A percentile compares a stretch with the other conserved stretches of the same genome.
These are phyloP conservation scores for Eurytoma californica DNA, from an alignment of 2,888 invertebrate genomes.

Conservation along the genomic window DNA sequence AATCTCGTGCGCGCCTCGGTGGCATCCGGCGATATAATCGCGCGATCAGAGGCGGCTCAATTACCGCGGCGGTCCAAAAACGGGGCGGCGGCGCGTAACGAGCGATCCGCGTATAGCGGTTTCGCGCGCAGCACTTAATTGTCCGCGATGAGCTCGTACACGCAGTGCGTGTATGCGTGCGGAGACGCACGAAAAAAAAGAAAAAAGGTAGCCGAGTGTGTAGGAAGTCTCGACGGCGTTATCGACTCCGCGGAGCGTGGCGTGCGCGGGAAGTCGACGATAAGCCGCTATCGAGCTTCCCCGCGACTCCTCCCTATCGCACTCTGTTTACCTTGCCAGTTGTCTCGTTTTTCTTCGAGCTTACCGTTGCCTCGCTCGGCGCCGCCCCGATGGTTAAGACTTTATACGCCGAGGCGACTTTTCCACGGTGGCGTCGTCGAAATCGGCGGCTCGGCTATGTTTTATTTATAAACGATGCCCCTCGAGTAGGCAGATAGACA, in stretches of 20 bases:
- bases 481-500: too few species aligned
- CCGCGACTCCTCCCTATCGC: constrained; percentile 5
- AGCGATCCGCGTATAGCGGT: constrained; percentile 55
- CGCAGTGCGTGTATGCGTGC: not conserved
- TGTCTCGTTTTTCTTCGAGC: not conserved
- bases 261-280: constrained; percentile 27
- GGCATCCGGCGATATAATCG: not conserved
- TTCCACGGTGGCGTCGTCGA: too few species aligned
- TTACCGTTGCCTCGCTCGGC: too few species aligned
- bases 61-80: not conserved
- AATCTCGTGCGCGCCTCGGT: not conserved
- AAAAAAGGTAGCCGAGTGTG: not conserved
- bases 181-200: not conserved
- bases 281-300: constrained; percentile 25
- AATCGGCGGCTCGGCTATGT: too few species aligned
- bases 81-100: constrained; percentile 31
- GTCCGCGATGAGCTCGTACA: constrained; percentile 22
- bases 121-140: constrained; percentile 51
- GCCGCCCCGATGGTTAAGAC: too few species aligned
- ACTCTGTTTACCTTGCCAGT: not conserved
- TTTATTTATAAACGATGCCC: too few species aligned
- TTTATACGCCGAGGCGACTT: too few species aligned
- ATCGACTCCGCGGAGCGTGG: not conserved
- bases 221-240: constrained; percentile 44
- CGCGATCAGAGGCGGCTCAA: not conserved